Evolutionary conservation across 1,140 invertebrate genomes (phyloP), one percentile per base, ranked within the genome.

Genomic region (Zophobas morio): DNA sequence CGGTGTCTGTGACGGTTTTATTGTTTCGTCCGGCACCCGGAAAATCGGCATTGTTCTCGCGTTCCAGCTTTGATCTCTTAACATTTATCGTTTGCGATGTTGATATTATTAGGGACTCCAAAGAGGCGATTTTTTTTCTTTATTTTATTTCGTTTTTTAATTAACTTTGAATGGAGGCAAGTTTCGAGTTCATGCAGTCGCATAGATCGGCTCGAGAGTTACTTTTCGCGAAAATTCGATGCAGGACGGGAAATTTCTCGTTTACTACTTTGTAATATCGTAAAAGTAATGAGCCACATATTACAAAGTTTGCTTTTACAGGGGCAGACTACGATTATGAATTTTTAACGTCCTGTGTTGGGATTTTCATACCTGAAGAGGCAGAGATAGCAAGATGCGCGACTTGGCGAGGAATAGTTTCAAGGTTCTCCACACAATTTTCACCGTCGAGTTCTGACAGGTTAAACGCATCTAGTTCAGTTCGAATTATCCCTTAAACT

Each of bases 1-100:
- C 70, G 34, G 47, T 20, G 57, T 60, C 37, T 60, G 57, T 60
- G 49, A 51, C 37, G 34, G 57, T 60, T 60, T 60, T 60, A 60
- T 60, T 72, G 70, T 72, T 72, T 72, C 51, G 46, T 72, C 46
- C 46, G 51, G 46, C 46, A n/a, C 35, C n/a, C 37, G 33, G 37
- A 60, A 60, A 51, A 33, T 66, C 8, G n/a, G 2, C 39, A 42
- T 66, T 66, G 60, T 66, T 39, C 39, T 20, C 20, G 37, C 20
- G 37, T 47, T 1, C 39, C 60, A 8, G 39, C 60, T 66, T 66
- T 66, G 60, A 66, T 66, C 60, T 46, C 35, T 66, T 66, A 35
- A 66, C 60, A 42, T 66, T 66, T 40, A 2, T 66, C 39, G 60
- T 51, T 51, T 51, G n/a, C 49, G 20, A 20, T 20, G 49, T 20